A percentile compares a stretch with the other conserved stretches of the same genome.
Conservation (phyloP, 2,888 invertebrate genomes). For the Stenichneumon culpator region DNA sequence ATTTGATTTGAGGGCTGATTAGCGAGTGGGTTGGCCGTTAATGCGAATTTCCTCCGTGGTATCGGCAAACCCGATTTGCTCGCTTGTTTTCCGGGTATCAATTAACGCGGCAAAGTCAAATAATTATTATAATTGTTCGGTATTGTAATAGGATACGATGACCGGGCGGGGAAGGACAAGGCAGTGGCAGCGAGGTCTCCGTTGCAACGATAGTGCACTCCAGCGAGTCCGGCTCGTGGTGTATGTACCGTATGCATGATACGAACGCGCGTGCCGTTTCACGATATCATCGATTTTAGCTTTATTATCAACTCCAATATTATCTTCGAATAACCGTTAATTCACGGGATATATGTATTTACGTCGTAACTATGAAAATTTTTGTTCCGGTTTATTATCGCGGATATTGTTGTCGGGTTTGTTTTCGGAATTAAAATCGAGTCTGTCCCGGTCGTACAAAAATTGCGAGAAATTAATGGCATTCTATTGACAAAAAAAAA, state of each 20-base stretch:
- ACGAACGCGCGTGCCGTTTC: neutral
- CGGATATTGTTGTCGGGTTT: neutral
- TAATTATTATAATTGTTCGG: slow-evolving; percentile 84
- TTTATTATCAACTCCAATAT: slow-evolving; percentile 36
- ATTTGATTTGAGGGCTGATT: slow-evolving; percentile 70
- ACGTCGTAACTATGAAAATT: neutral
- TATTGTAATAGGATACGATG: slow-evolving; percentile 81
- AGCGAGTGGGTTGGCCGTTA: slow-evolving; percentile 54
- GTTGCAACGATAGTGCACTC: slow-evolving; percentile 6
- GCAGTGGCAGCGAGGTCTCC: slow-evolving; percentile 2
- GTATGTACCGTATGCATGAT: slow-evolving; percentile 14
- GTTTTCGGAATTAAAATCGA: neutral
- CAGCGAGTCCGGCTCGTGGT: slow-evolving; percentile 16
- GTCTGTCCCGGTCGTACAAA: too few relatives aligned
- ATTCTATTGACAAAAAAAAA: neutral
- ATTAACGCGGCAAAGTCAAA: slow-evolving; percentile 84
- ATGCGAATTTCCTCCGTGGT: slow-evolving; percentile 39
- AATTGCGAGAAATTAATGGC: neutral
- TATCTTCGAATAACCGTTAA: slow-evolving; percentile 11
- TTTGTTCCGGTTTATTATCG: neutral
- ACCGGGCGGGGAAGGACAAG: slow-evolving; percentile 22
- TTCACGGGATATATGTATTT: neutral
- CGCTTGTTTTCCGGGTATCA: slow-evolving; percentile 78
- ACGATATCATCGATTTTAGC: slow-evolving; percentile 42
- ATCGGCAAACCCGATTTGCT: slow-evolving; percentile 65